phyloP scores from a whole-genome alignment of 2,888 invertebrate species.

The Rhopalosiphum nymphaeae region DNA sequence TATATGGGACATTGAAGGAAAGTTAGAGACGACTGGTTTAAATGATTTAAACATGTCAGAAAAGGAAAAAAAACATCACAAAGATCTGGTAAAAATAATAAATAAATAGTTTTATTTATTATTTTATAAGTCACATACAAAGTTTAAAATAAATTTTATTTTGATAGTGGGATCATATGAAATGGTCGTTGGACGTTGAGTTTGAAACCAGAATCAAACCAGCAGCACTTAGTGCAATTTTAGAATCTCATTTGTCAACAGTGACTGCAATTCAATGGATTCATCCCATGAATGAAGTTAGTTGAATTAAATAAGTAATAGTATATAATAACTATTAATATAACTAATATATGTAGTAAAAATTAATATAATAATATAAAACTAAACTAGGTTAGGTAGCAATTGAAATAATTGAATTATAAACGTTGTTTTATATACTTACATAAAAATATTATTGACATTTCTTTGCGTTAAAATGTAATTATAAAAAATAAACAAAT shows the following conservation, averaged over 20 bases:
- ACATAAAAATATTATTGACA: background rate
- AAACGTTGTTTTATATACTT: background rate
- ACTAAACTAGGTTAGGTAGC: background rate
- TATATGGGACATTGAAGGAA: slow-evolving; percentile 70
- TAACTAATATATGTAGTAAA: background rate
- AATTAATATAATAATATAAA: background rate
- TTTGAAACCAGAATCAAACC: slow-evolving; percentile 66
- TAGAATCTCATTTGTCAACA: slow-evolving; percentile 68
- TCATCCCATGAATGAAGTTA: slow-evolving; percentile 67
- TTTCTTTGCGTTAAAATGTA: background rate
- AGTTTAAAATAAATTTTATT: background rate
- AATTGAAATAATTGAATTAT: background rate
- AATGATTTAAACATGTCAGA: slow-evolving; percentile 5
- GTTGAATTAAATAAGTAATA: background rate
- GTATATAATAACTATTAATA: background rate
- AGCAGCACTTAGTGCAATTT: slow-evolving; percentile 67
- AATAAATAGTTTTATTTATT: background rate
- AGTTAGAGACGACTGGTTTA: slow-evolving; percentile 58
- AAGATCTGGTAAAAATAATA: slow-evolving; percentile 16
- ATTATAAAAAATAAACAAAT: background rate
- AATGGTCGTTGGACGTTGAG: slow-evolving; percentile 67
- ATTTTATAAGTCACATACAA: background rate
- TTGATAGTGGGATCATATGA: slow-evolving; percentile 65
- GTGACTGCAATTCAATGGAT: slow-evolving; percentile 70
- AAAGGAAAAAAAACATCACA: slow-evolving; percentile 30